These are phyloP conservation scores for Pimpla rufipes DNA, from an alignment of 2,888 invertebrate species.

Conservation along the genomic window DNA sequence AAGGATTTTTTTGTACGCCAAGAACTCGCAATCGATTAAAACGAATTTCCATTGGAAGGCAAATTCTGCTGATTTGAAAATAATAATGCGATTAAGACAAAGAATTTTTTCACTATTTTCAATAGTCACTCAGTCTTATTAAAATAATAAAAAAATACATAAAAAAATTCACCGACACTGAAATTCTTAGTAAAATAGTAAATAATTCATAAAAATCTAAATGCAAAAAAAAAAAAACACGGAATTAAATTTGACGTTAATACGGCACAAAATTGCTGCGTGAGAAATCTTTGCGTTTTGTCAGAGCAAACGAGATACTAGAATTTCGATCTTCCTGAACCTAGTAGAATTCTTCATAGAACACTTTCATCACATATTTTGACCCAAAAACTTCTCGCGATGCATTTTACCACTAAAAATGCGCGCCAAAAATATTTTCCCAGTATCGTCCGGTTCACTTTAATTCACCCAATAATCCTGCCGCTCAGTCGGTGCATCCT, in stretches of 20 bases:
- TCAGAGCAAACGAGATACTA: too few relatives aligned
- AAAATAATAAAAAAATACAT: too few relatives aligned
- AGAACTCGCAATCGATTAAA: too few relatives aligned
- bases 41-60: too few relatives aligned
- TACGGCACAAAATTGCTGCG: neutral
- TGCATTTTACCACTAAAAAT: neutral
- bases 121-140: too few relatives aligned
- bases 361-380: neutral
- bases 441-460: neutral
- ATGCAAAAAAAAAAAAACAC: neutral
- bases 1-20: too few relatives aligned
- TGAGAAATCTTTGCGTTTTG: neutral
- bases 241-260: neutral
- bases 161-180: too few relatives aligned
- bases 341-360: neutral
- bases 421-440: neutral
- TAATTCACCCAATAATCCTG: slow-evolving; percentile 25
- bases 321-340: too few relatives aligned
- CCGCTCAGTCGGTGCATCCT: neutral
- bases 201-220: neutral
- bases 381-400: neutral
- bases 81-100: too few relatives aligned
- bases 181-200: neutral
- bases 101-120: too few relatives aligned
- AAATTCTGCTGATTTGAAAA: too few relatives aligned